Base-by-base conservation (phyloP, 2,113 vertebrate genomes). In the Myocastor coypus region DNA sequence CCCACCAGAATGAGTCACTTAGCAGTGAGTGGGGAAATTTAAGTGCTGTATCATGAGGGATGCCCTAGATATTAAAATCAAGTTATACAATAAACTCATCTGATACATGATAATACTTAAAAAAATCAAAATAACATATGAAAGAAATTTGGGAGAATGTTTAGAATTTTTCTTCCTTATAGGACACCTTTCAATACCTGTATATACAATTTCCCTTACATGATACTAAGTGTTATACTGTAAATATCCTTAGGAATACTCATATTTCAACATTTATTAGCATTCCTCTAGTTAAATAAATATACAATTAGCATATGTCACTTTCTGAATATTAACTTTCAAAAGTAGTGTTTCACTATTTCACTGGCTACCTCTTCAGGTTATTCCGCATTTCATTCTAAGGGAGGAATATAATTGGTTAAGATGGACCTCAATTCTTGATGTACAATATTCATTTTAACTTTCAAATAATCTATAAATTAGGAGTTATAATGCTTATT, bases 261-360 rank as follows among this genome's bases (percentile, higher is more conserved):
- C 8, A 73, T 1, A 96, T 90, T 77, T 91, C 17, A 50, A 91
- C 42, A 64, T 16, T 52, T 71, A 28, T 16, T 64, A n/a, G 11
- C 78, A 86, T 52, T 86, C 4, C 34, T 61, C 61, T 57, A 73
- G 86, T 34, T 24, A 91, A 91, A 68, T 85, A 63, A 80, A 91
- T 59, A 84, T 19, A 22, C 8, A 89, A 2, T 9, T 40, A 92
- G 37, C 86, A 4, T 32, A 91, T 1, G 87, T 75, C 64, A 87
- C 32, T 91, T 85, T 89, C 28, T 92, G 90, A 57, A 80, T 78
- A 94, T 86, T 69, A 85, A 46, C 66, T 37, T 88, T 95, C 66
- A 89, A 66, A 59, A 89, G 59, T 12, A 73, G 22, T 14, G 6
- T 92, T 81, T 92, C 42, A 69, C 13, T 87, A 61, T 89, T 84